Evolutionary conservation across 2,888 invertebrate species (phyloP), one percentile per base, ranked within the genome.

Genomic region (Rutpela maculata): DNA sequence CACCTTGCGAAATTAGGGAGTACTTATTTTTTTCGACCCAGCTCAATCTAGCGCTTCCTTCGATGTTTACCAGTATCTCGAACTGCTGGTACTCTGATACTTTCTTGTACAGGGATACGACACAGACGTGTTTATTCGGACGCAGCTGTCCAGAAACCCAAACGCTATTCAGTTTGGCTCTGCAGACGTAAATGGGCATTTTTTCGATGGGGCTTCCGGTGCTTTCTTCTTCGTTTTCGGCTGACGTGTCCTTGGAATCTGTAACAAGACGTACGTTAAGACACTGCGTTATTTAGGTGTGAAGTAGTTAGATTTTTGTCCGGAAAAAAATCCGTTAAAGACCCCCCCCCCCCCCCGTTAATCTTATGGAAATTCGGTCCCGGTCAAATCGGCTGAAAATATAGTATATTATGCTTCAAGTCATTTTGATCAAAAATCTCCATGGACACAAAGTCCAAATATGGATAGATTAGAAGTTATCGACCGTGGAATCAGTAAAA

Each of bases 11-110:
- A 77, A 93, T 92, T 12, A 90, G 88, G 1, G 91, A 91, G 87
- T 93, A 95, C 88, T 94, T 94, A 81, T 92, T 91, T 94, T 96
- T 96, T n/a, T 91, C 89, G 60, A 92, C 92, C 97, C 97, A 97
- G 79, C 92, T 92, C 60, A 96, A 91, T 75, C 95, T 91, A 0
- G 95, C 95, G 76, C 95, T 94, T 81, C 93, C 93, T 84, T 96
- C 96, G 79, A 94, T 92, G 88, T 96, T 96, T 87, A 95, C 93
- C 68, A 96, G 91, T 31, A 96, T 92, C 87, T 96, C 95, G 88
- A 95, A 95, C 71, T 88, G 88, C 55, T 91, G 88, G 67, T 90
- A 90, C 74, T 91, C 90, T 9, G 77, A 22, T 17, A 81, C 79
- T 82, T 90, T 92, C 22, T 92, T 91, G 81, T 92, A 91, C 73